Evolutionary conservation across 2,888 invertebrate genomes (phyloP), one percentile per base, ranked within the genome.

Genomic region (Noctuana brunneofusca): DNA sequence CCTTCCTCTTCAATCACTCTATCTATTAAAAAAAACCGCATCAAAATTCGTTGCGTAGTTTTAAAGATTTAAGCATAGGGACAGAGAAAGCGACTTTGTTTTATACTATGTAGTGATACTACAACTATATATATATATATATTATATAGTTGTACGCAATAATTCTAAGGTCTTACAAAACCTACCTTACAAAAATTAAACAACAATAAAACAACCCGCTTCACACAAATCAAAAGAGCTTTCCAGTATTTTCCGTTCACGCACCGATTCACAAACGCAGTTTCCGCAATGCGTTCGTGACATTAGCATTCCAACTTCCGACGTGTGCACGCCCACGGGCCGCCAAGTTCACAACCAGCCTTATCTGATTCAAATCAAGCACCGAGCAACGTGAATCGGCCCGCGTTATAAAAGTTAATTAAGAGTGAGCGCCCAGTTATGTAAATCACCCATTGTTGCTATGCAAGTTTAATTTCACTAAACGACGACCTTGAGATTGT

Each of bases 371-470:
- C 43, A 62, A 57, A 64, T 65, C 41, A 43, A 56, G 58, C 58
- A 63, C 58, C 43, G 14, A 49, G 63, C 59, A 72, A 68, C 65
- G 71, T 64, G 69, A 63, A 64, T 66, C 69, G 66, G 72, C 72
- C 72, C 72, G 73, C 73, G 70, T 74, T 71, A 67, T 76, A 75
- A 82, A 76, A 80, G 75, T 80, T 81, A 83, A 85, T 84, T 83
- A 84, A 78, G 75, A 76, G 72, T 75, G 75, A 73, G 72, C 70
- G 75, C 75, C 76, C 76, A 77, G 78, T 83, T 83, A 85, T 85
- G 84, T 77, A 84, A 86, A 85, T 81, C 70, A 74, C 67, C 69
- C 77, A 79, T 80, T 87, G 87, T 87, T 86, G 83, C 87, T 76
- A 86, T 76, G 86, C 74, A 75, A 72, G 66, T 68, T 67, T 66